Percentiles rank a stretch among this genome's conserved stretches.
Evolutionary conservation across 2,888 invertebrate genomes (phyloP).

Genomic region (Diogma glabrata): DNA sequence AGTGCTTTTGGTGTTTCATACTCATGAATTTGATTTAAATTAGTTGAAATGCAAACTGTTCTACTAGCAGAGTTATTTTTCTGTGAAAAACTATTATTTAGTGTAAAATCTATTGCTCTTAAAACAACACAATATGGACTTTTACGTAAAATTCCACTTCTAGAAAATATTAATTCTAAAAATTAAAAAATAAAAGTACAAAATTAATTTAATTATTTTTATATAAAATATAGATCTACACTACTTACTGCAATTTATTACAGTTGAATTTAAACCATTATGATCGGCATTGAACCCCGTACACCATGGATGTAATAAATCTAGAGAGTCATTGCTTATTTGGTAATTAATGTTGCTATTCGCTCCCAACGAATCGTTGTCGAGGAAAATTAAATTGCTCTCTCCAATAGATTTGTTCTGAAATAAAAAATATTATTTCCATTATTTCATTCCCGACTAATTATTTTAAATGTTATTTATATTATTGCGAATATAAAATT

Average conservation of each 20-base stretch:
- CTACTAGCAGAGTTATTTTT: constrained; percentile 24
- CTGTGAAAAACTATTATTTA: constrained; percentile 19
- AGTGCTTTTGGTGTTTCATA: constrained; percentile 29
- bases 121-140: constrained; percentile 40
- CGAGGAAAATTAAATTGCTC: constrained; percentile 30
- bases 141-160: constrained; percentile 28
- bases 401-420: constrained; percentile 30
- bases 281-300: constrained; percentile 33
- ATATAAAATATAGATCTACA: not conserved
- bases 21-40: constrained; percentile 28
- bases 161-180: constrained; percentile 30
- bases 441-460: too few species aligned
- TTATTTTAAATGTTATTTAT: not conserved
- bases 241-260: constrained; percentile 34
- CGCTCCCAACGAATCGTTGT: constrained; percentile 30
- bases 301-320: constrained; percentile 28
- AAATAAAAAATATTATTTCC: constrained; percentile 10
- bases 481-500: not conserved
- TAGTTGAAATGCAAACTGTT: constrained; percentile 35
- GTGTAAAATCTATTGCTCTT: constrained; percentile 41
- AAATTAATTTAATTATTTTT: not conserved
- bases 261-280: constrained; percentile 29
- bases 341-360: constrained; percentile 29
- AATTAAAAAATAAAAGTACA: not conserved
- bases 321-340: constrained; percentile 29